Percentiles rank a stretch among this genome's conserved stretches.
Evolutionary conservation across 2,113 vertebrate genomes (phyloP).

Genomic region (Chiloscyllium plagiosum): DNA sequence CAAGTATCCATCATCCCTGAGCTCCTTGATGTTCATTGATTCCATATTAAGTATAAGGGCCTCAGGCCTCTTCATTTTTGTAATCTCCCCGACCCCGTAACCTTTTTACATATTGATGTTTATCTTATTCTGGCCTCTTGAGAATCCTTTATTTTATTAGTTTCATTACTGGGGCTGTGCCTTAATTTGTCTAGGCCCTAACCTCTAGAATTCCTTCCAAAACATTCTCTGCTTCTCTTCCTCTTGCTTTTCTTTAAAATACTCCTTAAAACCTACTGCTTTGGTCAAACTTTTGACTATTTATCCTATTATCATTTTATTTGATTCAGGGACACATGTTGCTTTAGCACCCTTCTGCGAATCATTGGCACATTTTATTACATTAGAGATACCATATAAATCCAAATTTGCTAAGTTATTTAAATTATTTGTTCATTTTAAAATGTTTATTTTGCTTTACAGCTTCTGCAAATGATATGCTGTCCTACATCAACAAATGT

Average conservation of each 20-base stretch:
- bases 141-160: background rate
- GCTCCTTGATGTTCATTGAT: no score
- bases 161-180: background rate
- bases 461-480: slow-evolving; percentile 5
- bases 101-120: background rate
- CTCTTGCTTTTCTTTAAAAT: background rate
- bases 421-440: background rate
- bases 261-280: background rate
- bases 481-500: slow-evolving; percentile 29
- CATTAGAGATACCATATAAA: background rate
- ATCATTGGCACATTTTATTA: background rate
- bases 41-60: no score
- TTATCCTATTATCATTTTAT: background rate
- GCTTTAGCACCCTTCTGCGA: background rate
- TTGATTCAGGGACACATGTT: background rate
- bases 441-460: slow-evolving; percentile 15
- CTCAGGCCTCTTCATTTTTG: no score
- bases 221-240: background rate
- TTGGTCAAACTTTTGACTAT: background rate
- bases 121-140: background rate
- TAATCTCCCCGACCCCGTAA: no score
- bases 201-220: background rate
- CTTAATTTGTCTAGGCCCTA: background rate
- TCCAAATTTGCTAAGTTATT: background rate
- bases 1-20: no score